Evolutionary conservation across 2,888 invertebrate genomes (phyloP), one percentile per base, ranked within the genome.

Genomic region (Eupithecia centaureata): DNA sequence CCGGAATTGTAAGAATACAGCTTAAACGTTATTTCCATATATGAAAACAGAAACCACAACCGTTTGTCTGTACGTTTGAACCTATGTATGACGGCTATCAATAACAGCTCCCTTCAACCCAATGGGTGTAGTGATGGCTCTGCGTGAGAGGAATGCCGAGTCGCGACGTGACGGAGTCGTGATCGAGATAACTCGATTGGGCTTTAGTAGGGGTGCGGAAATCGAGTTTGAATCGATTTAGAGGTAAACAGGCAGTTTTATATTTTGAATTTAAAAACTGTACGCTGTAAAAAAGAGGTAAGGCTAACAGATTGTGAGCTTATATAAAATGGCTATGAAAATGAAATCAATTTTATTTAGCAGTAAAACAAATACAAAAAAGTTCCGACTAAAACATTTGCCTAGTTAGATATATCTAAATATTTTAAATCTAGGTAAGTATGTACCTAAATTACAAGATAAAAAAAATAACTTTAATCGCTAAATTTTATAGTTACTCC

Each of bases 171-270:
- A 27, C 25, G 25, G 27, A 27, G 13, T 15, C 27, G 27, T 27
- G 52, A 52, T 52, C 52, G 27, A 52, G 52, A 52, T 52, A 52
- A 52, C 52, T 27, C 52, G 52, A 52, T 52, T 52, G 27, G 13
- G 52, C 52, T 52, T 52, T 27, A 52, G 27, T 27, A 27, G 52
- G 25, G 52, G 25, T 10, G 52, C 13, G 15, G 27, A 52, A 52
- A 52, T 52, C 52, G 27, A 52, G 27, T 52, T 52, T 27, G 27
- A 27, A 52, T 27, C 52, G 52, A 52, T 52, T 52, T 27, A 27
- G 13, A 27, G 25, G 27, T 52, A 70, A 67, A 47, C 47, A 22
- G 12, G 18, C 10, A 18, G 42, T 42, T 47, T 47, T 42, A 22
- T 22, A 47, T 47, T 47, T 47, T 10, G 10, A 22, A 22, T 47